Evolutionary conservation across 2,888 invertebrate species (phyloP), one percentile per base, ranked within the genome.

Genomic region (Cylloceria caligata): DNA sequence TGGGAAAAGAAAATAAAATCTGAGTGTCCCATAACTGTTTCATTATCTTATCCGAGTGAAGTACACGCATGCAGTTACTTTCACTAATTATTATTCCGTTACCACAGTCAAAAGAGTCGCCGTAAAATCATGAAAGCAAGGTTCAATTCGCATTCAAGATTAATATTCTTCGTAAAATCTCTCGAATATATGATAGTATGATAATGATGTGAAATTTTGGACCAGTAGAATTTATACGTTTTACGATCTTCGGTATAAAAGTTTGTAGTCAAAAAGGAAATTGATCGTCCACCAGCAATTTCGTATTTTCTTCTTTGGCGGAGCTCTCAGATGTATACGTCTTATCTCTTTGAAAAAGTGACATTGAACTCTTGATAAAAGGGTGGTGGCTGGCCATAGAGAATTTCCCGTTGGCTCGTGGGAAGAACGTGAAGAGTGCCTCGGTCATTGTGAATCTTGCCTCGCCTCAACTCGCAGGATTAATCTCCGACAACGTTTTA

Each of bases 351-450:
- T 30, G 60, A 68, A 81, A 80, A 81, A 72, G 39, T 72, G 75
- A 76, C 76, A 80, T 80, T 76, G 64, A 75, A 71, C 60, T 67
- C 72, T 81, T 47, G 76, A 76, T 65, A 69, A 81, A 80, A 57
- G 76, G 72, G 55, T 30, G 42, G 65, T 47, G 47, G 34, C 52
- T 19, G 36, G 39, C 34, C 52, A 36, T 68, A 16, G 76, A 67
- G 67, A 42, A 67, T 81, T 81, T 81, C 76, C 81, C 81, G 76
- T 81, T 77, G 65, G 75, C 76, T 76, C 81, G 81, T 81, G 76
- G 81, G 81, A 81, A 81, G 81, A 67, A 81, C 72, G 60, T 7
- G 42, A 13, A 71, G 78, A 36, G 55, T 42, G 72, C 16, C 36
- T 21, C 49, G 47, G 47, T 76, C 76, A 76, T 81, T 81, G 81